These are phyloP conservation scores for Caenorhabditis sinica DNA, from an alignment of 2,888 invertebrate genomes.

Conservation along the genomic window DNA sequence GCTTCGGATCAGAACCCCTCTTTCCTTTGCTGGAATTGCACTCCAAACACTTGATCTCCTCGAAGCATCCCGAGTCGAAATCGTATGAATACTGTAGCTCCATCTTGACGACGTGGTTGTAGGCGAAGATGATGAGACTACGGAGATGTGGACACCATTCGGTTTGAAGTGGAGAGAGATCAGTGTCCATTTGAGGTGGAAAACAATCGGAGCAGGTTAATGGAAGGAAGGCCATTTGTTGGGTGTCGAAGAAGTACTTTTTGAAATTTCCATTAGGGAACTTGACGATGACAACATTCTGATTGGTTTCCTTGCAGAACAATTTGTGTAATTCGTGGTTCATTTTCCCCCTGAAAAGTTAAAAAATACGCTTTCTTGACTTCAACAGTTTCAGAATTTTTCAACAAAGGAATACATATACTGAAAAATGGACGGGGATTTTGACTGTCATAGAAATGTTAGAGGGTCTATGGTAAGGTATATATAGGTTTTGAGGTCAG, in stretches of 20 bases:
- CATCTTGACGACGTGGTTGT: slow-evolving; percentile 15
- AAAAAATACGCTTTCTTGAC: too few species aligned
- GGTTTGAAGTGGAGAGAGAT: slow-evolving; percentile 7
- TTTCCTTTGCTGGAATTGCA: neutral
- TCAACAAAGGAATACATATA: too few species aligned
- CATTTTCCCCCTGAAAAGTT: too few species aligned
- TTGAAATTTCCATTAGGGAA: neutral
- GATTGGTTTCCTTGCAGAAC: neutral
- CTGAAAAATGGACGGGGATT: too few species aligned
- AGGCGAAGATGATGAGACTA: slow-evolving; percentile 3
- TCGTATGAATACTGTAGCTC: neutral
- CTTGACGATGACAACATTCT: neutral
- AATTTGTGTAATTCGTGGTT: neutral
- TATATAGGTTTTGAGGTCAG: too few species aligned
- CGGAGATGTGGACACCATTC: slow-evolving; percentile 16
- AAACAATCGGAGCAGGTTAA: neutral
- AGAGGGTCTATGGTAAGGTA: too few species aligned
- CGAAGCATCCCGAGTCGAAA: neutral
- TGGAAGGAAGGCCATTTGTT: neutral
- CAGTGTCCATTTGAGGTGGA: slow-evolving; percentile 22
- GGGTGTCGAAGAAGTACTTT: neutral
- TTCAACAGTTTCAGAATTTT: too few species aligned
- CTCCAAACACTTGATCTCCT: neutral
- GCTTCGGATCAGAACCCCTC: neutral
- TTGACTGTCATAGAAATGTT: too few species aligned